These are phyloP conservation scores for Helicoverpa assulta DNA, from an alignment of 2,888 invertebrate genomes.

Conservation along the genomic window DNA sequence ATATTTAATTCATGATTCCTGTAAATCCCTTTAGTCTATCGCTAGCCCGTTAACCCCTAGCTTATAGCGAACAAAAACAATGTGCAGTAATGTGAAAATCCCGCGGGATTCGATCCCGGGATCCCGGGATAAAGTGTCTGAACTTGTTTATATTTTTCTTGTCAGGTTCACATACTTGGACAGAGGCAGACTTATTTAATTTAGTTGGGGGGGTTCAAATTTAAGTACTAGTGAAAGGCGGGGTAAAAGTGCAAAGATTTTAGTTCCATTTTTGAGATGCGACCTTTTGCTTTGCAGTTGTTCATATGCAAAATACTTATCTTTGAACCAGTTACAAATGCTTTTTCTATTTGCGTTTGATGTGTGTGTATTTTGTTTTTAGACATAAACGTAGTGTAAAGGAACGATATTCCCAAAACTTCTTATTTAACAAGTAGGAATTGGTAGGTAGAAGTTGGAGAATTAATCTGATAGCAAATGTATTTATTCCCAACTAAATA, in stretches of 20 bases:
- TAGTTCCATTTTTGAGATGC: neutral
- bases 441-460: too few species aligned
- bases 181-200: conserved; percentile 46
- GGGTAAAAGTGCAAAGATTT: neutral
- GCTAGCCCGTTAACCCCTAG: conserved; percentile 13
- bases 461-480: conserved; percentile 1
- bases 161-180: conserved; percentile 30
- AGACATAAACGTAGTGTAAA: neutral
- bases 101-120: conserved; percentile 45
- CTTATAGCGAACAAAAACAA: conserved; percentile 35
- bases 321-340: too few species aligned
- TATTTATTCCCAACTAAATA: neutral
- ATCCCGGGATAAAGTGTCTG: conserved; percentile 43
- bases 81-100: conserved; percentile 38
- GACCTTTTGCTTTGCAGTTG: neutral
- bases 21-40: conserved; percentile 18
- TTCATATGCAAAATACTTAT: too few species aligned
- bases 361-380: too few species aligned
- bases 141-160: conserved; percentile 58
- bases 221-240: neutral
- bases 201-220: conserved; percentile 1
- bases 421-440: neutral
- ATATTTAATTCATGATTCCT: conserved; percentile 24
- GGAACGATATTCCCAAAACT: neutral
- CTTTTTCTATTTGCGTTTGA: too few species aligned